Evolutionary conservation across 2,888 invertebrate genomes (phyloP).

Genomic region (Encarsia formosa): DNA sequence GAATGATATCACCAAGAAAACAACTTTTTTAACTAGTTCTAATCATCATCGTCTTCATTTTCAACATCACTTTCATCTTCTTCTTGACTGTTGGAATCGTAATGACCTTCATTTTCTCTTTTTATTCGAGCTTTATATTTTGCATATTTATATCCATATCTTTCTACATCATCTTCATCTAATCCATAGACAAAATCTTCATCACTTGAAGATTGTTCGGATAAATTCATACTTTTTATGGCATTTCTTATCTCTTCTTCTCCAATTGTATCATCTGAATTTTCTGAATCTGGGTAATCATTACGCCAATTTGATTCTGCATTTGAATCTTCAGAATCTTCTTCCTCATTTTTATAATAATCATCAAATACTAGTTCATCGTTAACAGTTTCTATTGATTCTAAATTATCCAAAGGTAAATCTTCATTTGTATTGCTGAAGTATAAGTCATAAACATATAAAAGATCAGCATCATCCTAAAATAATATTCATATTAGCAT

Average conservation of each 20-base stretch:
- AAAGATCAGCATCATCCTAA: no score
- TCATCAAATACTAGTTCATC: constrained; percentile 48
- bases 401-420: constrained; percentile 44
- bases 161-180: constrained; percentile 56
- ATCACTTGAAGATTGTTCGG: constrained; percentile 53
- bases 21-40: not conserved
- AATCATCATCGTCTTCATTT: not conserved
- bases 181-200: constrained; percentile 47
- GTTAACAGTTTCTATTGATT: constrained; percentile 46
- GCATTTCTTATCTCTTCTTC: constrained; percentile 63
- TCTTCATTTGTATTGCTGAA: constrained; percentile 49
- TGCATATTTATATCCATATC: constrained; percentile 65
- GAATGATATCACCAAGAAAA: no score
- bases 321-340: constrained; percentile 69
- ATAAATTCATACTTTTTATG: constrained; percentile 50
- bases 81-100: constrained; percentile 15
- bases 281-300: constrained; percentile 71
- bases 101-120: constrained; percentile 36
- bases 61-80: constrained; percentile 11
- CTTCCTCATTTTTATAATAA: constrained; percentile 38
- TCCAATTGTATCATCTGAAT: constrained; percentile 57
- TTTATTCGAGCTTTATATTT: constrained; percentile 60
- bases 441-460: constrained; percentile 64
- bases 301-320: constrained; percentile 74
- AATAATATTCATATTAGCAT: not conserved